A percentile compares a stretch with the other conserved stretches of the same genome.
Evolutionary conservation across 1,140 invertebrate genomes (phyloP).

Genomic region (Monomorium pharaonis): DNA sequence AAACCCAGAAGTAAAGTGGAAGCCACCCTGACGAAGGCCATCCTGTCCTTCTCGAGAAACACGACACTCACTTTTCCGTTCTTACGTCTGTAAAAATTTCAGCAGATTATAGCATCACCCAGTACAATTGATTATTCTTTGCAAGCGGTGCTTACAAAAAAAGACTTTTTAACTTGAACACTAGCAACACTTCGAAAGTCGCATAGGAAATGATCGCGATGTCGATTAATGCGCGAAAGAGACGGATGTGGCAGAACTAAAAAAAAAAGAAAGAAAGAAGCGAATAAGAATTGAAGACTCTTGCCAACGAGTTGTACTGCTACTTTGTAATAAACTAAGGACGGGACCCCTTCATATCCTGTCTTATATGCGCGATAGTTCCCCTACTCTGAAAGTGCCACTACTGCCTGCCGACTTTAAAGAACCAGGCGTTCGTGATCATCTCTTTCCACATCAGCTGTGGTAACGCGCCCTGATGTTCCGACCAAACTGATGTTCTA

Average conservation of each 20-base stretch:
- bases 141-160: background rate
- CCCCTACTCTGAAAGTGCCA: conserved; percentile 77
- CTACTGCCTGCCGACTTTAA: conserved; percentile 66
- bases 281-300: background rate
- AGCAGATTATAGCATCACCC: conserved; percentile 25
- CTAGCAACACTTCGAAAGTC: background rate
- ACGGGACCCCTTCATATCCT: conserved; percentile 81
- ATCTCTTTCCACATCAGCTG: conserved; percentile 65
- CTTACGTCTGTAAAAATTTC: conserved; percentile 41
- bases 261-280: no score
- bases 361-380: conserved; percentile 82
- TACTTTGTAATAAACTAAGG: conserved; percentile 78
- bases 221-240: background rate
- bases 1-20: conserved; percentile 32
- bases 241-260: background rate
- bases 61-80: conserved; percentile 38
- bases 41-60: background rate
- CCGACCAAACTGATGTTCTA: background rate
- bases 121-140: background rate
- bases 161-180: background rate
- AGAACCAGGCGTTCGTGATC: conserved; percentile 51
- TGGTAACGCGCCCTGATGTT: background rate
- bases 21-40: conserved; percentile 13
- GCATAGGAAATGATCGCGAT: background rate
- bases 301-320: conserved; percentile 22